Evolutionary conservation across 2,888 invertebrate genomes (phyloP), one percentile per base, ranked within the genome.

Genomic region (Zootermopsis nevadensis): DNA sequence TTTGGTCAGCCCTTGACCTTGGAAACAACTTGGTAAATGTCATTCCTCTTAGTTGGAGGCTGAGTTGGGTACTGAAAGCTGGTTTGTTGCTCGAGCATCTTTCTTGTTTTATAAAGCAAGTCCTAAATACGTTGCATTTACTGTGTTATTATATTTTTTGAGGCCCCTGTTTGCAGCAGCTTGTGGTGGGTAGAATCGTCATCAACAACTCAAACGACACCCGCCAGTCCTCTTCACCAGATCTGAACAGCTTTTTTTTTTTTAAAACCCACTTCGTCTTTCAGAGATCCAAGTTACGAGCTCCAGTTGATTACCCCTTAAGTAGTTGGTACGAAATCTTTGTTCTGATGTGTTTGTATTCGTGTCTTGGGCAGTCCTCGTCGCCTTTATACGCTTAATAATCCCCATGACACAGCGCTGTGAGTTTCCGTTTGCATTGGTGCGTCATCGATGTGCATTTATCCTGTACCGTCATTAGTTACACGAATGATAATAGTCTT

Each of bases 1-100:
- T 81, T 81, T 72, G 69, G 69, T 74, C 74, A 74, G 74, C 81
- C 81, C 67, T 81, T 81, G 81, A 48, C 69, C 42, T 55, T 48
- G 42, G 80, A 67, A 72, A 81, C 38, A 22, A 72, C 30, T 81
- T 81, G 72, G 81, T 55, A 80, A 80, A 60, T 67, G 74, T 72
- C 35, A 72, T 69, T 72, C 72, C 53, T 74, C 74, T 69, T 60
- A 22, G 80, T 35, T 30, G 72, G 72, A 69, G 60, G n/a, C 12
- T 60, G 60, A 27, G 27, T 24, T 60, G 24, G 60, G 60, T 12
- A 27, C 1, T 8, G 74, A 55, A 33, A 66, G 38, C 33, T n/a
- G 60, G 55, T 55, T 10, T 53, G 69, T 69, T 69, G 69, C 66
- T 67, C 55, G n/a, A 38, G 74, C 22, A n/a, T 38, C 22, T 74